Conservation (phyloP, 30 jellyfish, hydroid and myxozoan genomes). For the Sanderia malayensis region DNA sequence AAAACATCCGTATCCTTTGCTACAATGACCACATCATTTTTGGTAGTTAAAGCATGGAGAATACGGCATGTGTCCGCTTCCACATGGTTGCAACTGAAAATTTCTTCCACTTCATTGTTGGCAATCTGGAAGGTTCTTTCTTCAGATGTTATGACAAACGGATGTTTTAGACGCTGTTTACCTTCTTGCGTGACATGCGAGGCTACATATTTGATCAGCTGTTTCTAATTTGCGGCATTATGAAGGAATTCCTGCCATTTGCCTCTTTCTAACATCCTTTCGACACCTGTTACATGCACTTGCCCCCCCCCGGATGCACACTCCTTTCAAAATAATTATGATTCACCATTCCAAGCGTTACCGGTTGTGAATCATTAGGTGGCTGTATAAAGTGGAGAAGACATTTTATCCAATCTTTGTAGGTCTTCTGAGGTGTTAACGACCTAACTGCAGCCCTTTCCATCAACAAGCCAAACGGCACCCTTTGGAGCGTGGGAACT, state of each 20-base stretch:
- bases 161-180: not conserved
- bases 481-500: not conserved
- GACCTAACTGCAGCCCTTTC: conserved; percentile 13
- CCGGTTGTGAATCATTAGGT: not conserved
- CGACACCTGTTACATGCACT: conserved; percentile 1
- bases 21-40: conserved; percentile 35
- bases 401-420: conserved; percentile 11
- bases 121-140: not conserved
- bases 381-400: not conserved
- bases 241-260: not conserved
- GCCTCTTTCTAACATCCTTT: not conserved
- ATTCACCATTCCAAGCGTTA: not conserved
- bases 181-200: not conserved
- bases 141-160: not conserved
- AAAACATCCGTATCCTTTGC: conserved; percentile 48
- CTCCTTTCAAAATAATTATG: not conserved
- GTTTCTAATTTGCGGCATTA: not conserved
- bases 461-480: conserved; percentile 8
- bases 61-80: conserved; percentile 39
- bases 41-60: not conserved
- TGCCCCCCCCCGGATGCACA: not conserved
- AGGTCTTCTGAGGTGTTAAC: not conserved
- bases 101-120: not conserved
- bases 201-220: not conserved
- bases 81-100: not conserved